Evolutionary conservation across 1,140 invertebrate species (phyloP).

Genomic region (Drosophila lowei): DNA sequence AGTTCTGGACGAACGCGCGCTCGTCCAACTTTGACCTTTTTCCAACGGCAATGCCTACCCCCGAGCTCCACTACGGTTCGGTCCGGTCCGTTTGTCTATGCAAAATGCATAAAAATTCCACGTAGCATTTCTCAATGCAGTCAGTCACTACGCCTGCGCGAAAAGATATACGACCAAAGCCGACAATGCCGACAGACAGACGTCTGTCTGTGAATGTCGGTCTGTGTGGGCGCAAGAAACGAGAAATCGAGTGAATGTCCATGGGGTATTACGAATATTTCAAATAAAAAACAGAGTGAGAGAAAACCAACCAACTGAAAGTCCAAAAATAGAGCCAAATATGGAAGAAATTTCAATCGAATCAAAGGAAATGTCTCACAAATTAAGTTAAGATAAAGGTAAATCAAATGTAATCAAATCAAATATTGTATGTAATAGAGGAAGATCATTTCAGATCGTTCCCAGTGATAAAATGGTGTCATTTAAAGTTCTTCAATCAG

Average conservation of each 20-base stretch:
- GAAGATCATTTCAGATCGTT: conserved; percentile 24
- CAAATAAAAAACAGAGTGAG: conserved; percentile 21
- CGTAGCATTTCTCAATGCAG: conserved; percentile 70
- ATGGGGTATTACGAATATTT: conserved; percentile 16
- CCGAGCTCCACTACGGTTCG: neutral
- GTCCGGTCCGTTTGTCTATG: conserved; percentile 42
- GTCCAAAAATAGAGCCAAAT: conserved; percentile 31
- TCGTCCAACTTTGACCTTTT: conserved; percentile 78
- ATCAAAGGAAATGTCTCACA: conserved; percentile 23
- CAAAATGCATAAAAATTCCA: conserved; percentile 74
- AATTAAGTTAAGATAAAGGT: conserved; percentile 9
- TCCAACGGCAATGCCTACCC: conserved; percentile 28
- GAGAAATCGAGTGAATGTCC: conserved; percentile 62
- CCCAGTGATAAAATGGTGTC: conserved; percentile 27
- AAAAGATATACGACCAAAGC: conserved; percentile 39
- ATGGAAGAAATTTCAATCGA: neutral
- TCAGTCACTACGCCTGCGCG: conserved; percentile 69
- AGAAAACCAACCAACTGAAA: conserved; percentile 38
- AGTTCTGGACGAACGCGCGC: conserved; percentile 79
- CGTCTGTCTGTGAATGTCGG: conserved; percentile 15
- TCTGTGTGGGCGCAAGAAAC: conserved; percentile 29
- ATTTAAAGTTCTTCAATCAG: conserved; percentile 27
- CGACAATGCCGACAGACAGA: conserved; percentile 50
- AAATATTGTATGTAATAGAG: conserved; percentile 4
- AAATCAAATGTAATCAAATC: conserved; percentile 8